Evolutionary conservation across 1,140 invertebrate species (phyloP), one percentile per base, ranked within the genome.

Genomic region (Mercenaria mercenaria): DNA sequence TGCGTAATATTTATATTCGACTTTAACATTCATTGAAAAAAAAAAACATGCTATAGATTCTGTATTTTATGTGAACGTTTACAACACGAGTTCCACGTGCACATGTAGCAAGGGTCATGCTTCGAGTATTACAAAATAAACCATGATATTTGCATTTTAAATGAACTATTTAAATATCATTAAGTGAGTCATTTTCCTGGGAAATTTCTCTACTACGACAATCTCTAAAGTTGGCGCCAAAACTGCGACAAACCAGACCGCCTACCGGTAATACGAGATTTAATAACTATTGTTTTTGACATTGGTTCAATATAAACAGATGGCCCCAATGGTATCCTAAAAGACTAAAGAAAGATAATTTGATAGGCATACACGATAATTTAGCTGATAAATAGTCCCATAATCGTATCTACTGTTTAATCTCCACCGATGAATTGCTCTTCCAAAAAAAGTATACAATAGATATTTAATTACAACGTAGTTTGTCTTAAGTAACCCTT

Each of bases 251-350:
- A 37, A 39, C 15, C 67, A 39, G 26, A 15, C 26, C 26, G 67
- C 18, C 34, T 37, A n/a, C 3, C 34, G 18, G 67, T 72, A 72
- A 72, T 41, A 13, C 13, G 34, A 39, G 15, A 72, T 34, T 13
- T 29, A 39, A 39, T 39, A 72, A 20, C 26, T 72, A 72, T 72
- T 72, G 67, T 72, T 39, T 39, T 72, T 10, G 34, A 29, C 34
- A 23, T 37, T 72, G 2, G 67, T 72, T 72, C 34, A 72, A 72
- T 72, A 39, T 26, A 72, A 72, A 72, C 67, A 72, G 67, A 37
- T 72, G 67, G 34, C 34, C 37, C 34, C 37, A 39, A 37, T 39
- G 11, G 34, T 72, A 39, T 72, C 32, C 29, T 72, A 6, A 39
- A 39, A 39, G 15, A 72, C n/a, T n/a, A 13, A 72, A 39, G 67